Conservation (phyloP, 2,113 vertebrate genomes). For the Furnarius figulus region DNA sequence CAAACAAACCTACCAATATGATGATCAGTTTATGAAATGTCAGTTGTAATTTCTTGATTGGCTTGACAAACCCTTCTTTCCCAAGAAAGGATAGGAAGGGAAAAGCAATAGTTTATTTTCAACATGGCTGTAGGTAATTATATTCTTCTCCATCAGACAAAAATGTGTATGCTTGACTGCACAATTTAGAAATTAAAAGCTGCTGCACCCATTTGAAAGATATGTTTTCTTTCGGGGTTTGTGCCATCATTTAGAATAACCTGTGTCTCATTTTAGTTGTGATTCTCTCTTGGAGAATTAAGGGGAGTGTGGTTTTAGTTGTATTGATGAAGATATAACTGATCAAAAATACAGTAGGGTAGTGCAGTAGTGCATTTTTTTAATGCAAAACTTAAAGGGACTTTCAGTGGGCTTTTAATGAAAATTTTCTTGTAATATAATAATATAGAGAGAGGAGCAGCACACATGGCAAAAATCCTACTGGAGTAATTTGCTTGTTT, state of each 20-base stretch:
- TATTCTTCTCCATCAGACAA: constrained; percentile 58
- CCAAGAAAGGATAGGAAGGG: constrained; percentile 1
- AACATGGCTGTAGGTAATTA: constrained; percentile 48
- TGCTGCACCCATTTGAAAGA: constrained; percentile 43
- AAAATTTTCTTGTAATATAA: neutral
- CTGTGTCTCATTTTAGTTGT: constrained; percentile 23
- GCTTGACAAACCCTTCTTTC: constrained; percentile 53
- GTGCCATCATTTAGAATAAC: constrained; percentile 49
- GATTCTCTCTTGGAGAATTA: neutral
- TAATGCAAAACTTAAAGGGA: neutral
- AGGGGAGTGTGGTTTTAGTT: neutral
- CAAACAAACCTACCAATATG: constrained; percentile 2
- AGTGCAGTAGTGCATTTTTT: neutral
- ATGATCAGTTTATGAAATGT: constrained; percentile 57
- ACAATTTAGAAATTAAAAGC: constrained; percentile 49
- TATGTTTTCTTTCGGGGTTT: constrained; percentile 54
- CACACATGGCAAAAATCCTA: neutral
- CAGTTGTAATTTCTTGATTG: constrained; percentile 74
- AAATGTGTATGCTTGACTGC: constrained; percentile 22
- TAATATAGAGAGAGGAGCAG: neutral
- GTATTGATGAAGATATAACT: neutral
- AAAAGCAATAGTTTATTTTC: constrained; percentile 59
- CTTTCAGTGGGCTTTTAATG: neutral
- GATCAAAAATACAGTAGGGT: neutral
- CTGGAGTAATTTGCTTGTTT: neutral